Evolutionary conservation across 2,888 invertebrate genomes (phyloP), one percentile per base, ranked within the genome.

Genomic region (Athalia circularis): DNA sequence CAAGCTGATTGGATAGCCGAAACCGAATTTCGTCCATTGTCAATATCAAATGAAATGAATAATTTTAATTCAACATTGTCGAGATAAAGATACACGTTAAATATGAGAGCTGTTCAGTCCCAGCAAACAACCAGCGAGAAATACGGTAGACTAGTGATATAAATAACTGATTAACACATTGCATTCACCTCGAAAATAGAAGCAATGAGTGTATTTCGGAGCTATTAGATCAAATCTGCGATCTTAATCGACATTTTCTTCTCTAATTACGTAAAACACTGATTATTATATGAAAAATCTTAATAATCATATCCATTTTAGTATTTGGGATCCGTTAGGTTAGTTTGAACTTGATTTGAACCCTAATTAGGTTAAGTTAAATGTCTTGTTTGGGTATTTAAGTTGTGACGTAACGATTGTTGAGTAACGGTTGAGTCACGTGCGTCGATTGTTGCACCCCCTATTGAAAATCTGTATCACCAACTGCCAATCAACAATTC

Each of bases 81-180:
- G 67, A 75, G 45, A 65, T 79, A 65, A 78, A 79, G 59, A 43
- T 64, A 45, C 74, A 77, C 50, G 74, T 80, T 75, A 72, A 61
- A 50, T 9, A 9, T 47, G 9, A 13, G 48, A 65, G 62, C 61
- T 54, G 57, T 48, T 72, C 43, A 76, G 48, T 29, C 59, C 64
- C 62, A 68, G 77, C 79, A 65, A 79, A 75, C 62, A 80, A 61
- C 81, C 81, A 83, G 80, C 83, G 84, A 85, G 83, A 87, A 84
- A 86, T 86, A 84, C 85, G 83, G 84, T 82, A 85, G 85, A 81
- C 80, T 72, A 80, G 81, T 81, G 87, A 84, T 89, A 89, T 87
- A 89, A 89, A 89, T 89, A 89, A 88, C 86, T 83, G 85, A 85
- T 88, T 87, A 88, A 88, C 86, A 82, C 88, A 88, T 87, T 84